Evolutionary conservation across 1,140 invertebrate genomes (phyloP).

Genomic region (Oryctes rhinoceros): DNA sequence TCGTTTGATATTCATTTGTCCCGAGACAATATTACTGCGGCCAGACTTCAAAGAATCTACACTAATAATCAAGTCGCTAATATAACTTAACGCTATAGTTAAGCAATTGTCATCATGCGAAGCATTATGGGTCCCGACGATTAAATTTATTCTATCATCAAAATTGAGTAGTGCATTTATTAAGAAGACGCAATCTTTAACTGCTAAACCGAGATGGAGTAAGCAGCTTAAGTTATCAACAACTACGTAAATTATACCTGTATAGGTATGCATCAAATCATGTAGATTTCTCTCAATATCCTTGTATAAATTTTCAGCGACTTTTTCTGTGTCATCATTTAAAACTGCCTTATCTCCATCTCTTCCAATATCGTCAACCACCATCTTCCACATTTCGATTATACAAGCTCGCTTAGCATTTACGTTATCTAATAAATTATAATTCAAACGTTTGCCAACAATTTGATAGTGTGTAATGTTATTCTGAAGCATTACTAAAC

Average conservation of each 20-base stretch:
- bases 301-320: constrained; percentile 55
- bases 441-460: constrained; percentile 76
- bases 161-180: constrained; percentile 62
- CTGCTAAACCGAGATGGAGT: constrained; percentile 67
- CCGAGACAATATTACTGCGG: constrained; percentile 72
- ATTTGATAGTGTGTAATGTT: constrained; percentile 75
- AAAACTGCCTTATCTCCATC: constrained; percentile 48
- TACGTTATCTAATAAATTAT: constrained; percentile 69
- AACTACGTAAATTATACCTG: constrained; percentile 64
- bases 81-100: constrained; percentile 67
- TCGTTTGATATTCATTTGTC: constrained; percentile 68
- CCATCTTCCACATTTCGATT: constrained; percentile 66
- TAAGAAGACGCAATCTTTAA: constrained; percentile 66
- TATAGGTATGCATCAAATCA: constrained; percentile 38
- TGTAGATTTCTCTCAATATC: constrained; percentile 53
- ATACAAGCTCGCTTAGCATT: constrained; percentile 65
- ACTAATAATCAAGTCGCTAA: constrained; percentile 69
- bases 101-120: constrained; percentile 65
- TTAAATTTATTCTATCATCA: constrained; percentile 59
- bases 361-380: constrained; percentile 59
- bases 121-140: constrained; percentile 64
- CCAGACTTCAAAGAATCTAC: constrained; percentile 73
- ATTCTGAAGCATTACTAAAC: constrained; percentile 74
- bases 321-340: constrained; percentile 51
- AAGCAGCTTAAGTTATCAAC: constrained; percentile 77